A percentile compares a stretch with the other conserved stretches of the same genome.
Evolutionary conservation across 1,140 invertebrate genomes (phyloP).

Genomic region (Drosophila nigromelanica): DNA sequence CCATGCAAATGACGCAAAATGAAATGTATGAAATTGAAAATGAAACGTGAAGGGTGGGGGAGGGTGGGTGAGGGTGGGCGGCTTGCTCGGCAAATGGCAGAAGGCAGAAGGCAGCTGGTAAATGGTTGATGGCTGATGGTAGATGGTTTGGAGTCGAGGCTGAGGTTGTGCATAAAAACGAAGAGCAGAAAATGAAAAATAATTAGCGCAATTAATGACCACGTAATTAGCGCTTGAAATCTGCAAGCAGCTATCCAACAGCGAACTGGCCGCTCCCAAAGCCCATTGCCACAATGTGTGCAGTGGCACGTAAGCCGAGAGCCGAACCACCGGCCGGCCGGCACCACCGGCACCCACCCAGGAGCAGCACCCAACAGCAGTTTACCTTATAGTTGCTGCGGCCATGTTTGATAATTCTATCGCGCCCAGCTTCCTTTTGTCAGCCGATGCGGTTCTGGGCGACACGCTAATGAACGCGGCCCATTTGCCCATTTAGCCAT

Average conservation of each 20-base stretch:
- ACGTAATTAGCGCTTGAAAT: conserved; percentile 81
- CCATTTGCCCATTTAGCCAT: conserved; percentile 41
- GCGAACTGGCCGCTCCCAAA: background rate
- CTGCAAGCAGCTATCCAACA: conserved; percentile 30
- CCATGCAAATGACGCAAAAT: conserved; percentile 72
- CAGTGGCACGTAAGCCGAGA: conserved; percentile 62
- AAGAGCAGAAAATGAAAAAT: conserved; percentile 75
- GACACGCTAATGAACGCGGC: conserved; percentile 48
- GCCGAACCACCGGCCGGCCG: background rate
- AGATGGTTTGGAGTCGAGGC: background rate
- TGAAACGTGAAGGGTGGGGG: background rate
- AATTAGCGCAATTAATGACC: conserved; percentile 83
- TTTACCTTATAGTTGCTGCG: conserved; percentile 58
- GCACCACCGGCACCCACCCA: background rate
- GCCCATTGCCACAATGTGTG: conserved; percentile 59
- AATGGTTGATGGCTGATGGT: background rate
- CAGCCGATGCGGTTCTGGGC: conserved; percentile 37
- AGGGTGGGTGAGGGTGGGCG: too few species aligned
- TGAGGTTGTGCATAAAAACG: conserved; percentile 36
- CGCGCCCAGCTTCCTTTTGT: conserved; percentile 69
- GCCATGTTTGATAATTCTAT: conserved; percentile 79
- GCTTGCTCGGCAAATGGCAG: background rate
- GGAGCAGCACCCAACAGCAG: background rate
- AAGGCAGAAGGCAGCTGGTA: background rate
- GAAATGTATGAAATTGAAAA: conserved; percentile 73